phyloP scores from a whole-genome alignment of 2,113 vertebrate species.

The Turnix velox region DNA sequence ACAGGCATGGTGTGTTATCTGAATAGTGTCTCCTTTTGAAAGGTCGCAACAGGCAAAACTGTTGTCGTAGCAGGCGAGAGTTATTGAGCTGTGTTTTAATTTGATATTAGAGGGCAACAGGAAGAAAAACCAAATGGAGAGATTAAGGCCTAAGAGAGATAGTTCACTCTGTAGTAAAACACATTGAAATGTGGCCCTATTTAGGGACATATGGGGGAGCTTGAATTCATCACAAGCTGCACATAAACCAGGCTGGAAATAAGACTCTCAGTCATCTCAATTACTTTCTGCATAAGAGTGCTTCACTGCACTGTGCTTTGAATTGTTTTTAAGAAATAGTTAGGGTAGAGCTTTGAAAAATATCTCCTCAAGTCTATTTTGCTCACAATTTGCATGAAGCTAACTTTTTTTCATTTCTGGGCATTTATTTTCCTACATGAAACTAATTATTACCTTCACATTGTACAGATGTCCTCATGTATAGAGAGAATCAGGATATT shows the following conservation, averaged over 20 bases:
- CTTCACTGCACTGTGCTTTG: neutral
- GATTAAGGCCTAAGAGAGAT: neutral
- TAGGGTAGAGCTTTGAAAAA: neutral
- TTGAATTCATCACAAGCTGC: neutral
- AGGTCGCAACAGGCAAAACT: neutral
- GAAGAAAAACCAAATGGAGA: neutral
- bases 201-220: neutral
- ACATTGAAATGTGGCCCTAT: neutral
- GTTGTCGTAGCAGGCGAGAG: neutral
- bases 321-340: neutral
- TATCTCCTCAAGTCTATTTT: neutral
- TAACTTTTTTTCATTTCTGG: neutral
- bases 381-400: neutral
- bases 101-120: neutral
- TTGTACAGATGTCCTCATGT: neutral
- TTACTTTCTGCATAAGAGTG: neutral
- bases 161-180: neutral
- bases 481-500: neutral
- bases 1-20: neutral
- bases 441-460: neutral
- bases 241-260: neutral
- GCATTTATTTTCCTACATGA: neutral
- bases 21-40: neutral
- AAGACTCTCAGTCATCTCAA: neutral
- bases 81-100: neutral